Evolutionary conservation across 2,113 vertebrate species (phyloP).

Genomic region (Gnathonemus echidnorhynchus): DNA sequence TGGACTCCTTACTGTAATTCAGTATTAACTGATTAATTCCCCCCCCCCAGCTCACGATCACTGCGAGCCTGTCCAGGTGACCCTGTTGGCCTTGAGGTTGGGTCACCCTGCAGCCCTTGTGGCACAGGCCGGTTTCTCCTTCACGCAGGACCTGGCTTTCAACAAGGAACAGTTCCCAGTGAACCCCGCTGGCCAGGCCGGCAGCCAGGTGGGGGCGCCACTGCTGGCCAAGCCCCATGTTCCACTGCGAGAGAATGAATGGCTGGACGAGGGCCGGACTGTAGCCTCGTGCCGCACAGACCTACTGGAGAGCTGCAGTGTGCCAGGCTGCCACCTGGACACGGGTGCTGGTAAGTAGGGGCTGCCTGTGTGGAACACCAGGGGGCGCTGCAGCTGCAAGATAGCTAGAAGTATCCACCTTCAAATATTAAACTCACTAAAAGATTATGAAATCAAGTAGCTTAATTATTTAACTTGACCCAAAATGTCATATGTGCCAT

Average conservation of each 20-base stretch:
- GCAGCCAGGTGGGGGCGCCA: conserved; percentile 68
- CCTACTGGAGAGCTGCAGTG: conserved; percentile 62
- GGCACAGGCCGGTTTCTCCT: conserved; percentile 72
- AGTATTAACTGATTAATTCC: neutral
- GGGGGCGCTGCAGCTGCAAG: neutral
- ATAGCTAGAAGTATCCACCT: neutral
- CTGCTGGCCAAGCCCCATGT: conserved; percentile 67
- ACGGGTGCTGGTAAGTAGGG: neutral
- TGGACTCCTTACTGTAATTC: neutral
- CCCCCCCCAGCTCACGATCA: conserved; percentile 71
- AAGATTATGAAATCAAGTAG: neutral
- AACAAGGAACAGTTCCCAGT: conserved; percentile 76
- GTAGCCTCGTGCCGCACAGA: conserved; percentile 73
- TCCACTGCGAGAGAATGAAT: conserved; percentile 60
- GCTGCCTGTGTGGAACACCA: neutral
- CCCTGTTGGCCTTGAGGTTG: conserved; percentile 67
- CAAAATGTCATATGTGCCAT: neutral
- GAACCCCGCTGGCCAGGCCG: conserved; percentile 59
- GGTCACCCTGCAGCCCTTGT: conserved; percentile 62
- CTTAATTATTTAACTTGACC: neutral
- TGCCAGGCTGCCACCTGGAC: conserved; percentile 53
- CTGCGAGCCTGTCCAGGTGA: conserved; percentile 79
- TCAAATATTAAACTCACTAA: neutral
- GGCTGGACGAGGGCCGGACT: conserved; percentile 68
- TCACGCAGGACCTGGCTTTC: conserved; percentile 73